Evolutionary conservation across 2,113 vertebrate genomes (phyloP), one percentile per base, ranked within the genome.

Genomic region (Cyanocitta stelleri): DNA sequence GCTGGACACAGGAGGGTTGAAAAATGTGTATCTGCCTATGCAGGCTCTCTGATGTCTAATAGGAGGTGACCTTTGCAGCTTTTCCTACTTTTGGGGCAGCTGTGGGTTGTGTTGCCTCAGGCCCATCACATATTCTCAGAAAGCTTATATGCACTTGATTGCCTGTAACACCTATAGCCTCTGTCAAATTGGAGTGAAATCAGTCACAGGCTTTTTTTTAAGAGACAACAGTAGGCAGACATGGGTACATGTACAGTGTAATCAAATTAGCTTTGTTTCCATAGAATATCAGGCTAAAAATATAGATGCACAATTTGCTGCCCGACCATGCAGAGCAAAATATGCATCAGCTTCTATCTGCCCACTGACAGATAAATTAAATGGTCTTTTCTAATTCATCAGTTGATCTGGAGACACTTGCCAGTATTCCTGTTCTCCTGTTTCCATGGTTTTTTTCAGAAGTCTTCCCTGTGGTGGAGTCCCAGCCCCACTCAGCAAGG

Each of bases 351-450:
- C 52, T 96, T 90, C 90, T 96, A 20, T 94, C 92, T 95, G 62
- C 79, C 85, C 90, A 94, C 68, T 96, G 93, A 95, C 83, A 93
- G 93, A 84, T 94, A 84, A 93, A 96, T 94, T 91, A 96, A 93
- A 95, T 93, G 72, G 12, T 93, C 63, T 67, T 88, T 86, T 68
- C 88, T 37, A 94, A 94, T 92, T 94, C 32, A 1, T 80, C 76
- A 63, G 33, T 73, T 59, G 52, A 75, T 85, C 52, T 92, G 64
- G 29, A 93, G 76, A 23, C 72, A 80, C 43, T 87, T 88, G 73
- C 27, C 63, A 59, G 22, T 58, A 26, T 81, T 96, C 20, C 26
- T 61, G 49, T 81, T 90, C 63, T 85, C 29, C 58, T 92, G 1
- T 68, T 90, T 48, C 20, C 67, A 17, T 18, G 6, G 0, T 1